These are phyloP conservation scores for Apeltes quadracus DNA, from an alignment of 2,113 vertebrate genomes.

Conservation along the genomic window DNA sequence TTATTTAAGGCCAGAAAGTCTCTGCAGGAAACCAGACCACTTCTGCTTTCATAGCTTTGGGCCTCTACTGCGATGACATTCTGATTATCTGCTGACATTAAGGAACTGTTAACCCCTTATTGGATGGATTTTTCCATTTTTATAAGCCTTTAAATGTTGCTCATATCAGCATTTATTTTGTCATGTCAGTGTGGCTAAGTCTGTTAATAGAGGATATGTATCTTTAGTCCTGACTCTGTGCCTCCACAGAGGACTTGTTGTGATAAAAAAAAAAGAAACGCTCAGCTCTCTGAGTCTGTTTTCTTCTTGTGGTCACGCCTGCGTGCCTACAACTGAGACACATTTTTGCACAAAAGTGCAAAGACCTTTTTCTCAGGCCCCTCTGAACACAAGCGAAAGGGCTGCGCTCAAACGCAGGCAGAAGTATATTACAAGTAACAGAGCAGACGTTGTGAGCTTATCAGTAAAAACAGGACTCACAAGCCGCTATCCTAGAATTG, in stretches of 20 bases:
- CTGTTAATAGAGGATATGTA: conserved; percentile 13
- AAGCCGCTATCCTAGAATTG: conserved; percentile 4
- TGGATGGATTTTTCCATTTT: conserved; percentile 14
- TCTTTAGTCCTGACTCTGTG: neutral
- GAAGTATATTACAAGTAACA: neutral
- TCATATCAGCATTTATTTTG: neutral
- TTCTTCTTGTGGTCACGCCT: neutral
- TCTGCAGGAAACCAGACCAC: conserved; percentile 25
- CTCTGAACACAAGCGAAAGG: neutral
- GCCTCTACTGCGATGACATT: neutral
- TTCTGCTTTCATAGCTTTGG: conserved; percentile 35
- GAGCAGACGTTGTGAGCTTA: neutral
- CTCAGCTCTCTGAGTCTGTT: neutral
- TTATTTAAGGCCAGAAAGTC: neutral
- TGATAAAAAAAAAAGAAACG: no score
- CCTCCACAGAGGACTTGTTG: neutral
- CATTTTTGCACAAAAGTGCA: conserved; percentile 51
- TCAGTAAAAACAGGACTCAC: neutral
- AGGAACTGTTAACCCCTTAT: neutral
- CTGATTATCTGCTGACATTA: neutral
- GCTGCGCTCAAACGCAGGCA: neutral
- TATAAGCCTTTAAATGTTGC: neutral
- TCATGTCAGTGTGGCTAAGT: neutral
- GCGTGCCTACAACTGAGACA: conserved; percentile 13
- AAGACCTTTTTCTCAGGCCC: conserved; percentile 20